A percentile compares a stretch with the other conserved stretches of the same genome.
Conservation (phyloP, 2,888 invertebrate species). For the Leptura quadrifasciata region DNA sequence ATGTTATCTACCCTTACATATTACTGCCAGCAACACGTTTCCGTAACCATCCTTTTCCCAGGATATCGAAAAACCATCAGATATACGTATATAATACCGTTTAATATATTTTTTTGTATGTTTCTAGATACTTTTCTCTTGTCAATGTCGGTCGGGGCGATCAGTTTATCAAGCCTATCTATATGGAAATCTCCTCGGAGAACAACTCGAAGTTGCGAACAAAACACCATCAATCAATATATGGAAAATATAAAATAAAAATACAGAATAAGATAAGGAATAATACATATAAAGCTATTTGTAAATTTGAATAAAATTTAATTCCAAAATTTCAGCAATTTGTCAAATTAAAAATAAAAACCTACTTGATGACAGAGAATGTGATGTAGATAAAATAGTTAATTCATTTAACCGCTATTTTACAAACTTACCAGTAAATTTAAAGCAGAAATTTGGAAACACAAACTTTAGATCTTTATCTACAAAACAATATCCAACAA, state of each 20-base stretch:
- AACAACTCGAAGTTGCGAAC: conserved; percentile 32
- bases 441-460: too few relatives aligned
- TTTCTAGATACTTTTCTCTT: conserved; percentile 30
- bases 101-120: conserved; percentile 42
- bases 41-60: conserved; percentile 11
- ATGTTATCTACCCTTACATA: conserved; percentile 47
- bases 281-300: too few relatives aligned
- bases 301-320: too few relatives aligned
- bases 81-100: conserved; percentile 26
- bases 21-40: conserved; percentile 50
- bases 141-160: conserved; percentile 16
- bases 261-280: too few relatives aligned
- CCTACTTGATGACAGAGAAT: too few relatives aligned
- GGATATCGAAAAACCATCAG: conserved; percentile 44
- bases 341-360: too few relatives aligned
- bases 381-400: too few relatives aligned
- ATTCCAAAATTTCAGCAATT: too few relatives aligned
- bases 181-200: conserved; percentile 38
- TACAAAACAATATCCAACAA: too few relatives aligned
- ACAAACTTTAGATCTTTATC: too few relatives aligned
- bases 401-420: too few relatives aligned
- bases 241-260: conserved; percentile 17
- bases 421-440: too few relatives aligned
- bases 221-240: conserved; percentile 40
- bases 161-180: conserved; percentile 41